Base-by-base conservation (phyloP, 2,888 invertebrate genomes). In the Eremobia ochroleuca region DNA sequence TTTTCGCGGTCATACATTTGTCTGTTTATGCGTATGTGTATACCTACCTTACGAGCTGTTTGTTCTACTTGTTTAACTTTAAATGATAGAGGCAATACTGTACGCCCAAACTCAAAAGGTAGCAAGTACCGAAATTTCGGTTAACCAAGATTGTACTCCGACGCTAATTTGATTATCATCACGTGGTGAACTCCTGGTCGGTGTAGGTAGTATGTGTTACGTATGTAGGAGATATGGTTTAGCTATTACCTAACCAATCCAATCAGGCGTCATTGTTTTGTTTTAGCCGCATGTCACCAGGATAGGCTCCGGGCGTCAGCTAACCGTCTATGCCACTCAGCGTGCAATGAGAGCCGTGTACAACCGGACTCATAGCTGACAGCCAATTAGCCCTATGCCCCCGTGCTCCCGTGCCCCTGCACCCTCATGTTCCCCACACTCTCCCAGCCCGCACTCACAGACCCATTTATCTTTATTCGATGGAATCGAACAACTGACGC, bases 381-480 rank as follows among this genome's bases (percentile, higher is more conserved):
- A 97, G 92, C 95, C 96, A 96, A 97, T 97, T 96, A 97, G 93
- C 94, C 94, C 88, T 91, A 81, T 92, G 91, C 92, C 94, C 94
- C 90, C 79, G 86, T 84, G 85, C 67, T 85, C 82, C 73, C 90
- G 85, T 90, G 88, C 90, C 89, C 89, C 88, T 76, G 85, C 85
- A 82, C 87, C 85, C 89, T 87, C 88, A 85, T 87, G 85, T 85
- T 87, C 83, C 90, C 79, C 89, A 79, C 86, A 85, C 91, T 92
- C 91, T 90, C 90, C 91, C 86, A 90, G 90, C 92, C 93, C 92
- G 91, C 91, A 92, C 93, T 93, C 92, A 91, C 90, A 88, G 88
- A 91, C 90, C 93, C 94, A 95, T 96, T 94, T 94, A 95, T 96
- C 95, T 95, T 95, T 95, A 95, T 96, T 95, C 93, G 94, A 95